These are phyloP conservation scores for Ylistrum balloti DNA, from an alignment of 1,140 invertebrate genomes.

Conservation along the genomic window DNA sequence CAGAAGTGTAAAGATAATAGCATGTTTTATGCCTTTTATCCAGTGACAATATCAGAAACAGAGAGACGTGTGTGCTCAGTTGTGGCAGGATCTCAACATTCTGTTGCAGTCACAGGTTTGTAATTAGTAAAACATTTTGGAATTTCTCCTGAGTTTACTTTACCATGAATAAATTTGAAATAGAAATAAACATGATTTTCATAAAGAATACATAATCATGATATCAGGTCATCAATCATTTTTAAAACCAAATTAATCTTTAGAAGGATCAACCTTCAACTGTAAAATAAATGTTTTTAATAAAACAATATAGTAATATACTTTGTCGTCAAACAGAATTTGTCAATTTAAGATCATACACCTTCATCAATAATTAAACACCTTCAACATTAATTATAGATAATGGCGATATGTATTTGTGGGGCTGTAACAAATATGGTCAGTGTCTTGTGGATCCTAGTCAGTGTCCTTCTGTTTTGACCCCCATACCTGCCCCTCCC, in stretches of 20 bases:
- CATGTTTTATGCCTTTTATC: neutral
- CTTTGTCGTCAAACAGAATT: no score
- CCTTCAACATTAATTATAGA: conserved; percentile 82
- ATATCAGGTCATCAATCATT: no score
- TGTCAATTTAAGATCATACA: no score
- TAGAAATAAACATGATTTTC: no score
- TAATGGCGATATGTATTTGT: conserved; percentile 86
- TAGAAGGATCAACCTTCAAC: no score
- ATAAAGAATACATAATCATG: no score
- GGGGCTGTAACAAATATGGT: conserved; percentile 92
- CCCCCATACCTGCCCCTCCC: conserved; percentile 46
- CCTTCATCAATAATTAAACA: no score
- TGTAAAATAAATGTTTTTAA: no score
- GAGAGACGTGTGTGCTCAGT: neutral
- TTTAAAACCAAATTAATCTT: no score
- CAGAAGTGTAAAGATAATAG: neutral
- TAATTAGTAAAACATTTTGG: neutral
- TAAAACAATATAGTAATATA: no score
- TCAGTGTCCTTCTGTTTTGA: neutral
- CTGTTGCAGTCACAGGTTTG: conserved; percentile 63
- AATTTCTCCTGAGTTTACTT: no score
- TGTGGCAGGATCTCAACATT: conserved; percentile 62
- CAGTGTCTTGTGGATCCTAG: conserved; percentile 82
- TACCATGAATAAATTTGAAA: no score
- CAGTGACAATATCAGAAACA: neutral